A percentile compares a stretch with the other conserved stretches of the same genome.
Conservation (phyloP, 2,888 invertebrate genomes). For the Leptinotarsa tumamoca region DNA sequence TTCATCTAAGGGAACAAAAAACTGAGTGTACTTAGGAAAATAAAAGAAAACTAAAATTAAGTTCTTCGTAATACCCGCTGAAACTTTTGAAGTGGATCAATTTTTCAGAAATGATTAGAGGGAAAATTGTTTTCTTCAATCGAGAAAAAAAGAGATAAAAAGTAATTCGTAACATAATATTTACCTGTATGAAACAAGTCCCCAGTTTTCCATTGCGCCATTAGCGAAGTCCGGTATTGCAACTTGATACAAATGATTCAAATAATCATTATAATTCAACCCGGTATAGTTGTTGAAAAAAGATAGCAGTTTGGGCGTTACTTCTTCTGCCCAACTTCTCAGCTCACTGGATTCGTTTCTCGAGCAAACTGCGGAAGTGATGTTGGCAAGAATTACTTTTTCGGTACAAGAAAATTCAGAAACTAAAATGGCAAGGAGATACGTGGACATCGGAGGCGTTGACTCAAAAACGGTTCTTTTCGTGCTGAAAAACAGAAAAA, state of each 20-base stretch:
- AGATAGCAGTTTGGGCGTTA: constrained; percentile 45
- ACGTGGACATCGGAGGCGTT: constrained; percentile 82
- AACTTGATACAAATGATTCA: constrained; percentile 85
- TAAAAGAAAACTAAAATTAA: no score
- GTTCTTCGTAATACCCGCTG: no score
- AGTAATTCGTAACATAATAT: neutral
- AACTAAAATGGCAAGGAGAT: constrained; percentile 86
- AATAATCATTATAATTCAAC: constrained; percentile 60
- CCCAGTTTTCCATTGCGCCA: constrained; percentile 95
- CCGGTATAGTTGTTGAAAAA: constrained; percentile 48
- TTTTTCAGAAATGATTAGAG: no score
- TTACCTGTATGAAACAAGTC: constrained; percentile 83
- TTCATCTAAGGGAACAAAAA: no score
- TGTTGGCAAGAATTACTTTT: neutral
- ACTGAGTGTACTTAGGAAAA: no score
- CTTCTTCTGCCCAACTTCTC: constrained; percentile 45
- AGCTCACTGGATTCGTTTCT: constrained; percentile 35
- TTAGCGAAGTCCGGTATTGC: constrained; percentile 86
- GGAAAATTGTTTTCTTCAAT: no score
- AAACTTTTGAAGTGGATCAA: no score
- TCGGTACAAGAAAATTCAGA: constrained; percentile 74
- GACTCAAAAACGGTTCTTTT: constrained; percentile 55
- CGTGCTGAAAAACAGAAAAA: constrained; percentile 19
- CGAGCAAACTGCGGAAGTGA: constrained; percentile 49
- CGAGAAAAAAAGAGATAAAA: no score